Conservation (phyloP, 2,888 invertebrate species). For the Pelosia muscerda region DNA sequence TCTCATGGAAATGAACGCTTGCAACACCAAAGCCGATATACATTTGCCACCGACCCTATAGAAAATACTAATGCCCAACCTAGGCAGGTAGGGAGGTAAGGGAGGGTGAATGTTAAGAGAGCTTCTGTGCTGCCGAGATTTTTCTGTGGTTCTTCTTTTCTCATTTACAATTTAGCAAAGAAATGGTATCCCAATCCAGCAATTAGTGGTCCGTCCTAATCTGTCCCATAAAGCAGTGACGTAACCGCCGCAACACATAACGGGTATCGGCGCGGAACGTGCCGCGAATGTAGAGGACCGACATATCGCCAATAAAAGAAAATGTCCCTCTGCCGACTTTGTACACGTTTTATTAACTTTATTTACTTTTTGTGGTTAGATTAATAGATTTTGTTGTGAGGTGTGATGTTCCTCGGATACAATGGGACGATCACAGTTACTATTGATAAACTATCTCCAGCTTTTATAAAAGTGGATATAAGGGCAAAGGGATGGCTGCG, state of each 20-base stretch:
- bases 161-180: not conserved
- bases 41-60: no score
- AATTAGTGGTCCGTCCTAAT: conserved; percentile 38
- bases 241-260: conserved; percentile 28
- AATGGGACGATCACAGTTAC: no score
- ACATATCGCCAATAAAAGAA: conserved; percentile 52
- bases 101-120: no score
- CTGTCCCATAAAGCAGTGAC: conserved; percentile 37
- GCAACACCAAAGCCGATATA: no score
- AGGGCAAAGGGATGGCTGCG: no score
- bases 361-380: conserved; percentile 51
- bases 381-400: conserved; percentile 11
- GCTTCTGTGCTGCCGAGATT: no score
- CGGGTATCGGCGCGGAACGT: conserved; percentile 45
- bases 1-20: no score
- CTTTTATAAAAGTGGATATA: no score
- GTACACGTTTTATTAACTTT: conserved; percentile 53
- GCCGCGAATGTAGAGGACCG: conserved; percentile 39
- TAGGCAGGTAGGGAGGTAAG: no score
- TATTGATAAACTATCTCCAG: no score
- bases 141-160: no score
- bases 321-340: conserved; percentile 44
- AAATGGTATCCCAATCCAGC: conserved; percentile 23
- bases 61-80: no score
- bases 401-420: not conserved